Evolutionary conservation across 1,140 invertebrate genomes (phyloP).

Genomic region (Caenorhabditis tropicalis): DNA sequence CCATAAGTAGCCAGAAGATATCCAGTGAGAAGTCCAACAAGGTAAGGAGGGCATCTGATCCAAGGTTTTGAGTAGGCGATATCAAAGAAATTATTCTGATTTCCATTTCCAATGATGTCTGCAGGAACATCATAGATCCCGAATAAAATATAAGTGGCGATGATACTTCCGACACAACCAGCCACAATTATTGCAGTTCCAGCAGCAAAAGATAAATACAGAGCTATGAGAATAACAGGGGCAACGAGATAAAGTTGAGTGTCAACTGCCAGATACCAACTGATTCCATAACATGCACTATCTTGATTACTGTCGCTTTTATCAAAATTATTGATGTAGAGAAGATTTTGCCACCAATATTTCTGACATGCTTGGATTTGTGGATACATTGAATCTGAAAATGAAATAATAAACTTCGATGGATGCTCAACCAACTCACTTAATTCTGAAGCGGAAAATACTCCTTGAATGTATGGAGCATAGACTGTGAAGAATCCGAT

Average conservation of each 20-base stretch:
- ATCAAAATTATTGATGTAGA: slow-evolving; percentile 55
- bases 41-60: not conserved
- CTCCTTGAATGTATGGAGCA: slow-evolving; percentile 48
- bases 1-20: slow-evolving; percentile 38
- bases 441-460: slow-evolving; percentile 9
- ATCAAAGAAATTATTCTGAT: slow-evolving; percentile 5
- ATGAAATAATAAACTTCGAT: not conserved
- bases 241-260: slow-evolving; percentile 45
- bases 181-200: not conserved
- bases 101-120: slow-evolving; percentile 38
- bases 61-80: not conserved
- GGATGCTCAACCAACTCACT: not conserved
- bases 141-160: slow-evolving; percentile 18
- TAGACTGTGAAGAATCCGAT: slow-evolving; percentile 67
- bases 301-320: slow-evolving; percentile 61
- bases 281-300: slow-evolving; percentile 29
- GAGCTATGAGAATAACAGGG: slow-evolving; percentile 32
- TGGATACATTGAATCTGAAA: not conserved
- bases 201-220: slow-evolving; percentile 34
- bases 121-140: slow-evolving; percentile 3
- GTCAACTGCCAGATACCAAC: slow-evolving; percentile 47
- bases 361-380: slow-evolving; percentile 8
- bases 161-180: slow-evolving; percentile 32
- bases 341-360: slow-evolving; percentile 53
- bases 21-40: slow-evolving; percentile 45